Base-by-base conservation (phyloP, 2,113 vertebrate species). In the Neodon shergylaensis region DNA sequence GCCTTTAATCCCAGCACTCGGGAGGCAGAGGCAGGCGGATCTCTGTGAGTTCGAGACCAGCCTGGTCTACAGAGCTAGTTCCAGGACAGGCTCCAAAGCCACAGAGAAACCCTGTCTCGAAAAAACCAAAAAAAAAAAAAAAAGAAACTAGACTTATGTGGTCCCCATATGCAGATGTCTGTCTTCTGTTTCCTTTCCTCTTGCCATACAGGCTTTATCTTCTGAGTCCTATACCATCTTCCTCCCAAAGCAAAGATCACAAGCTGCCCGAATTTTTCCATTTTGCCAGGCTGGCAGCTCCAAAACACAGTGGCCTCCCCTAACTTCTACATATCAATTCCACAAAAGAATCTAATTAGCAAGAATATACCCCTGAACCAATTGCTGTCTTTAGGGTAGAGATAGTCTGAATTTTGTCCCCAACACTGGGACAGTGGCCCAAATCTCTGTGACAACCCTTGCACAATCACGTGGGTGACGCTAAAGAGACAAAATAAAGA, bases 401-500 rank as follows among this genome's bases (percentile, higher is more conserved):
- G 82, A 10, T 31, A 36, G 33, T 42, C 54, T 90, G 13, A 47
- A 58, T 79, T 68, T 42, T n/a, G 22, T 68, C 16, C 33, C 49
- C 24, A 83, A 2, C 26, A 61, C 22, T 28, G 13, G 5, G 10
- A 73, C 14, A 89, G 3, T 28, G 16, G 9, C 52, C 21, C 28
- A 54, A n/a, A 14, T 11, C 1, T 72, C 58, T 61, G 0, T 39
- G 70, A 63, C 3, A 44, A 28, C 6, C 58, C 21, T 89, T 83
- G 7, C 10, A 92, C 5, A 49, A n/a, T 11, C 7, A 73, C 7
- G 49, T 14, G 8, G 21, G 13, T 77, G 49, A 91, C 21, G 0
- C 39, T 83, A n/a, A 88, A 12, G 39, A 79, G 88, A 73, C 44
- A 78, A 95, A 91, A 61, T 78, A 7, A 73, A 92, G 63, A 49